phyloP scores from a whole-genome alignment of 2,797 vertebrate species.

The Pyrocephalus nanus region DNA sequence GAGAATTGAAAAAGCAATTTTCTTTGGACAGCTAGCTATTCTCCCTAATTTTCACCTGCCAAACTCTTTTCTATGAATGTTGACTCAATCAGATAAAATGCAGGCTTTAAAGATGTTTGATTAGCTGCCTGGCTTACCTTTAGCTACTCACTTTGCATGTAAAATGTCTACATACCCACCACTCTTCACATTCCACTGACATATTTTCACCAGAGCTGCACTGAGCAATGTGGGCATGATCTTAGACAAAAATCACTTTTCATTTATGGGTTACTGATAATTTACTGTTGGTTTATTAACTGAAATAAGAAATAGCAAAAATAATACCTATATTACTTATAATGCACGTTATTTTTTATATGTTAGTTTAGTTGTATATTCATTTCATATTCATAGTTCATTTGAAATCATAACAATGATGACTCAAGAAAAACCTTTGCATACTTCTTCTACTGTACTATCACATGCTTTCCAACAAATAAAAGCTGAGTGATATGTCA shows the following conservation, averaged over 20 bases:
- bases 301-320: constrained; percentile 4
- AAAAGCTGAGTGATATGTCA: neutral
- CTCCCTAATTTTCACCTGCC: constrained; percentile 66
- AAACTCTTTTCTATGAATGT: constrained; percentile 54
- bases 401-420: neutral
- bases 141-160: constrained; percentile 51
- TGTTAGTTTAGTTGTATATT: neutral
- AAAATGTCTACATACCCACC: neutral
- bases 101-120: constrained; percentile 59
- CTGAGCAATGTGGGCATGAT: neutral
- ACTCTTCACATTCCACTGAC: neutral
- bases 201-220: neutral
- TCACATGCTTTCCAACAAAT: neutral
- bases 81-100: constrained; percentile 61
- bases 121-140: constrained; percentile 65
- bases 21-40: constrained; percentile 60
- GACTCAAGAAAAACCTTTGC: neutral
- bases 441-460: neutral
- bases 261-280: neutral
- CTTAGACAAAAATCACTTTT: neutral
- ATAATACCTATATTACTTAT: neutral
- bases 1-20: constrained; percentile 70
- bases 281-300: neutral
- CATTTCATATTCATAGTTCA: neutral
- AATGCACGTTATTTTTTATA: neutral